Conservation (phyloP, 2,113 vertebrate genomes). For the Aspidoscelis tigris region DNA sequence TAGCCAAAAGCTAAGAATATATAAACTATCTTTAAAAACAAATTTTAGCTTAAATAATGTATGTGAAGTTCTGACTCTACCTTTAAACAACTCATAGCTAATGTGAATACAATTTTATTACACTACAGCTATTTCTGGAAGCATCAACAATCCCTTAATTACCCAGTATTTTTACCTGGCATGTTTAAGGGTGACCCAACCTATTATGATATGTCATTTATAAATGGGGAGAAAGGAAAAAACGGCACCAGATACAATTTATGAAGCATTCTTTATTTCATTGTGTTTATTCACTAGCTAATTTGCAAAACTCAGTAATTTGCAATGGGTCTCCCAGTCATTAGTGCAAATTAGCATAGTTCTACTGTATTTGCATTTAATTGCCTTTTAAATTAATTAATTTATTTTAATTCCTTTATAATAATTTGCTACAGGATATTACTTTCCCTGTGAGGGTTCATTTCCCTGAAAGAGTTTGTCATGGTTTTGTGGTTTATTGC, state of each 20-base stretch:
- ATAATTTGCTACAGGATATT: slow-evolving; percentile 58
- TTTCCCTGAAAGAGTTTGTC: slow-evolving; percentile 64
- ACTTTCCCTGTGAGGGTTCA: slow-evolving; percentile 57
- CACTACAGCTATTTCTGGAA: neutral
- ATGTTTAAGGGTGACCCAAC: slow-evolving; percentile 30
- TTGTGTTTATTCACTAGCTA: slow-evolving; percentile 61
- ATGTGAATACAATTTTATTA: neutral
- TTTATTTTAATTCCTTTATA: slow-evolving; percentile 61
- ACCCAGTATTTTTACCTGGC: slow-evolving; percentile 11
- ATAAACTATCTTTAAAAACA: no score
- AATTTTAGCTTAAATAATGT: no score
- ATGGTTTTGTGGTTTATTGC: slow-evolving; percentile 56
- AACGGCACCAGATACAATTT: slow-evolving; percentile 46
- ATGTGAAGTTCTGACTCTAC: neutral
- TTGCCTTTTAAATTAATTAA: slow-evolving; percentile 67
- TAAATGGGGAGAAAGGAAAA: slow-evolving; percentile 50
- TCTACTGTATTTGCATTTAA: slow-evolving; percentile 67
- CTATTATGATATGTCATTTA: slow-evolving; percentile 56
- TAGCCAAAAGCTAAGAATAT: no score
- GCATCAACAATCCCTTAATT: neutral
- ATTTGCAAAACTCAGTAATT: slow-evolving; percentile 67
- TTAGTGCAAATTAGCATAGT: slow-evolving; percentile 67
- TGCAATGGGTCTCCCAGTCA: slow-evolving; percentile 67
- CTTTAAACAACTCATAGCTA: neutral
- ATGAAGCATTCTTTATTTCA: slow-evolving; percentile 55